Base-by-base conservation (phyloP, 1,140 invertebrate species). In the Batillaria attramentaria region DNA sequence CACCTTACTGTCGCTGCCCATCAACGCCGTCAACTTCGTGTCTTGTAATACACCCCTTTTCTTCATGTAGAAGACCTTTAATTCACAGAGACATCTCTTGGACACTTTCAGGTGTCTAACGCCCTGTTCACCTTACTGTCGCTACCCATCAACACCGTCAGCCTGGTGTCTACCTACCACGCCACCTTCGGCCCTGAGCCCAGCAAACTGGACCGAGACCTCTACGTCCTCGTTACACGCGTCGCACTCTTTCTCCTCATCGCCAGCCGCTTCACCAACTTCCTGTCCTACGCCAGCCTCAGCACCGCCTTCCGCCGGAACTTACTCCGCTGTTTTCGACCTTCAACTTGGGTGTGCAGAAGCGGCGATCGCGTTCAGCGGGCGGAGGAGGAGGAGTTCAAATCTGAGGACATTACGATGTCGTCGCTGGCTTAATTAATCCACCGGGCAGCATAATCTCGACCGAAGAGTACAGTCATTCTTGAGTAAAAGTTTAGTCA, bases 121-220 rank as follows among this genome's bases (percentile, higher is more conserved):
- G 18, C 42, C 24, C 41, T 72, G 10, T 72, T 72, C 70, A 72
- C 42, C 20, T 28, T 72, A 18, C 70, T 72, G 70, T 72, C 70
- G 3, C 70, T 72, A 13, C 70, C 70, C 24, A 54, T 10, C 70
- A 72, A 72, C 70, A 72, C 70, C 24, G 46, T 54, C 1, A 41
- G 54, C 42, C 42, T 54, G 70, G 70, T 72, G 24, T 72, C 70
- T 43, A 50, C 70, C 70, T 72, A 72, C 70, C 70, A 72, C 43
- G 37, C 70, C 31, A 72, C 70, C 42, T 72, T 72, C 28, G 42
- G 70, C 70, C 10, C 57, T n/a, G n/a, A n/a, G n/a, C n/a, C n/a
- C n/a, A n/a, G 57, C 57, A 62, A 62, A 31, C 57, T 24, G 57
- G 8, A 62, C 5, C 13, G 33, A 16, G 3, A 62, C 13, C 8